Evolutionary conservation across 23 tunicate species (phyloP), one percentile per base, ranked within the genome.

Genomic region (Styela clava): DNA sequence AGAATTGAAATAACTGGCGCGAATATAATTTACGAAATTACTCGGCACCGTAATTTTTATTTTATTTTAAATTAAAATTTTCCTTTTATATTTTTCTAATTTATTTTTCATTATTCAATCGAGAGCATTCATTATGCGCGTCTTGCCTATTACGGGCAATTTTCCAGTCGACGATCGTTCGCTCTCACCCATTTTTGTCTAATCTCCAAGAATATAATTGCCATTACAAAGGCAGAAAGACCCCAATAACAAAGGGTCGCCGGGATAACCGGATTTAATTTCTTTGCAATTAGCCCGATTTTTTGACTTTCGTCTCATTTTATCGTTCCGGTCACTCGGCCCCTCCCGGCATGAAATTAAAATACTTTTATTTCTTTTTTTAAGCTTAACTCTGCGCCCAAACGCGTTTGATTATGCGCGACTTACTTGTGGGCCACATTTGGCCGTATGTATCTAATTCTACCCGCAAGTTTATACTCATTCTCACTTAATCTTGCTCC

Each of bases 231-330:
- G 32, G 34, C 77, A 44, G 56, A n/a, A 29, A 34, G 77, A 71
- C 77, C 77, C 77, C 34, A 71, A 71, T 71, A 71, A 71, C 77
- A 71, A 29, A 33, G 77, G 77, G 77, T 71, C 77, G 34, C 16
- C 32, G 77, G 34, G 32, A 71, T 71, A 71, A 71, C 32, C 29
- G 77, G 77, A 71, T 71, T 71, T 28, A 71, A 71, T 71, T 71
- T 71, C 29, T 71, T 26, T 34, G 77, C 77, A 71, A 71, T 71
- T 71, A 71, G 77, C 34, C 20, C 56, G 12, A 44, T 44, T 44
- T 44, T 44, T 44, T 12, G 56, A 44, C 56, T 44, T n/a, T 7
- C 56, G 56, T 44, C 56, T 44, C 7, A 44, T 44, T 44, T 44
- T 44, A 7, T 7, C 56, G 56, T 44, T 44, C 56, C 56, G 56